phyloP scores from a whole-genome alignment of 2,797 vertebrate species.

The Sebastes variabilis region DNA sequence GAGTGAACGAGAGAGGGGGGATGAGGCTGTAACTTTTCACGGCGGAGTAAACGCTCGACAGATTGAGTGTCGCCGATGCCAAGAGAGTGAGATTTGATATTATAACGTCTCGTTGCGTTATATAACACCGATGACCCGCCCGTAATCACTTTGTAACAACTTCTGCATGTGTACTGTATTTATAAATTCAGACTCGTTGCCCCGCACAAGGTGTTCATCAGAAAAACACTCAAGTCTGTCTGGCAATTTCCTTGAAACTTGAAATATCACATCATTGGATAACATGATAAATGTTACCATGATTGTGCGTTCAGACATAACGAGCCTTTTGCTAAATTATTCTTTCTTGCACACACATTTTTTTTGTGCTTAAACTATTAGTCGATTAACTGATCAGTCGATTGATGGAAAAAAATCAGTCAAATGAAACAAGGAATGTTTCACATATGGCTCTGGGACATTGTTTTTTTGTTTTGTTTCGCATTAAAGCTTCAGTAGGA shows the following conservation, averaged over 20 bases:
- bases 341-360: too few relatives aligned
- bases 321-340: too few relatives aligned
- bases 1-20: neutral
- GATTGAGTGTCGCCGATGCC: conserved; percentile 10
- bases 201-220: neutral
- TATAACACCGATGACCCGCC: conserved; percentile 21
- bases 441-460: neutral
- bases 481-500: too few relatives aligned
- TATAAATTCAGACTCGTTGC: neutral
- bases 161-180: conserved; percentile 14
- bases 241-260: neutral
- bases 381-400: too few relatives aligned
- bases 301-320: neutral
- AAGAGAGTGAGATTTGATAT: conserved; percentile 49
- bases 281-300: neutral
- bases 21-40: conserved; percentile 45
- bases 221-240: neutral
- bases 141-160: conserved; percentile 12
- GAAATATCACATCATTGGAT: neutral
- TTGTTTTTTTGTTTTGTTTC: neutral
- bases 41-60: conserved; percentile 27
- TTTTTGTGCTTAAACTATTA: neutral
- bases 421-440: neutral
- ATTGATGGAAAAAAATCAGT: neutral
- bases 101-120: conserved; percentile 39